phyloP scores from a whole-genome alignment of 1,140 invertebrate species.

The Coelopa frigida region DNA sequence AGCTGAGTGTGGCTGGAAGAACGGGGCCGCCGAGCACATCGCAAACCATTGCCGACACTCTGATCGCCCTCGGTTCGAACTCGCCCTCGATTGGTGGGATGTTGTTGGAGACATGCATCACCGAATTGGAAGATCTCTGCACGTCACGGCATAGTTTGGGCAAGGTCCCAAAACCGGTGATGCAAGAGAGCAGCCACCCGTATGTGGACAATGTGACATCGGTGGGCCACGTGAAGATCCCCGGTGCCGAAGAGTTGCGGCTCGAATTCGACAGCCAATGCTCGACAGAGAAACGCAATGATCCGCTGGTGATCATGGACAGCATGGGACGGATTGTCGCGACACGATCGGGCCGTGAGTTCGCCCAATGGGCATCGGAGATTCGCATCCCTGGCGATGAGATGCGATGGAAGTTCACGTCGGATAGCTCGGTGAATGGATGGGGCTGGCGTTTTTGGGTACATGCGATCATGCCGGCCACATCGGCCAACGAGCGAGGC shows the following conservation, averaged over 20 bases:
- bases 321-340: constrained; percentile 70
- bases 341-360: constrained; percentile 82
- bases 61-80: constrained; percentile 55
- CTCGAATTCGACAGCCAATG: constrained; percentile 92
- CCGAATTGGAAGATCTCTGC: constrained; percentile 84
- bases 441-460: constrained; percentile 98
- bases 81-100: constrained; percentile 68
- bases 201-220: constrained; percentile 80
- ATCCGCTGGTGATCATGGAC: constrained; percentile 87
- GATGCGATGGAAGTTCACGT: constrained; percentile 86
- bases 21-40: constrained; percentile 59
- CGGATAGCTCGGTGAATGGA: constrained; percentile 89
- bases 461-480: constrained; percentile 73
- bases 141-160: constrained; percentile 40
- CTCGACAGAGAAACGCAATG: constrained; percentile 87
- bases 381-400: constrained; percentile 80
- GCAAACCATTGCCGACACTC: constrained; percentile 51
- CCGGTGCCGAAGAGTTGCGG: constrained; percentile 77
- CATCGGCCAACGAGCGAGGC: constrained; percentile 36
- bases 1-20: constrained; percentile 72
- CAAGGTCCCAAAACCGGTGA: constrained; percentile 69
- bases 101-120: constrained; percentile 88
- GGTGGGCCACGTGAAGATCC: constrained; percentile 56
- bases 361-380: constrained; percentile 84
- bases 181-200: constrained; percentile 90